Percentiles rank a stretch among this genome's conserved stretches.
Conservation (phyloP, 1,140 invertebrate species). For the Lordiphosa stackelbergi region DNA sequence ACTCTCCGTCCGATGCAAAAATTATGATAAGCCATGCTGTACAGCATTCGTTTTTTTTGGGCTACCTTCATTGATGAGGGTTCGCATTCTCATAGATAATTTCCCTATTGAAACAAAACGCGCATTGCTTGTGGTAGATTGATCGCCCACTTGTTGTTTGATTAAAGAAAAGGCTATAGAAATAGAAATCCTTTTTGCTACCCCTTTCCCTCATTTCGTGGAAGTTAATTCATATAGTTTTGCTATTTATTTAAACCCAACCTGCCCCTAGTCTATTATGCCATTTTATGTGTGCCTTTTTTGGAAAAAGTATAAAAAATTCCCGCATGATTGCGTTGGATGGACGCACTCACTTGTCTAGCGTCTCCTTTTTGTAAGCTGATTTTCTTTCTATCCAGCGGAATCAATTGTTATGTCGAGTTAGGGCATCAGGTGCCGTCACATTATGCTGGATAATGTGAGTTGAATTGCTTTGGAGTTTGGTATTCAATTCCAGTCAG, state of each 20-base stretch:
- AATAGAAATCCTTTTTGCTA: conserved; percentile 42
- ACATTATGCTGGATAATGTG: conserved; percentile 40
- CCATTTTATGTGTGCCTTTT: conserved; percentile 5
- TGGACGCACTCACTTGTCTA: conserved; percentile 25
- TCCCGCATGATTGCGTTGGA: conserved; percentile 48
- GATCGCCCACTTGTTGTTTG: conserved; percentile 49
- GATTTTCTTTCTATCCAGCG: conserved; percentile 14
- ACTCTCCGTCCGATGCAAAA: conserved; percentile 29
- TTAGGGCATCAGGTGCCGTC: conserved; percentile 45
- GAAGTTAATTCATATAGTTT: conserved; percentile 62
- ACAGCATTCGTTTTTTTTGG: conserved; percentile 25
- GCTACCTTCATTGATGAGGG: conserved; percentile 62
- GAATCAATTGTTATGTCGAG: conserved; percentile 48
- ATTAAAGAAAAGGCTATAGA: conserved; percentile 29
- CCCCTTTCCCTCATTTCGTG: conserved; percentile 42
- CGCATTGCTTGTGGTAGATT: conserved; percentile 63
- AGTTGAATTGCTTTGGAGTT: conserved; percentile 33
- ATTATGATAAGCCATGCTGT: conserved; percentile 50
- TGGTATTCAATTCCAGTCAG: conserved; percentile 64
- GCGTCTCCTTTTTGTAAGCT: conserved; percentile 16
- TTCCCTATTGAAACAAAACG: conserved; percentile 42
- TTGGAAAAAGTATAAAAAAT: conserved; percentile 39
- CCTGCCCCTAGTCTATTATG: conserved; percentile 4
- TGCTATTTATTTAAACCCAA: conserved; percentile 52
- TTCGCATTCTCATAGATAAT: conserved; percentile 38